These are phyloP conservation scores for Calonectris borealis DNA, from an alignment of 2,113 vertebrate species.

Conservation along the genomic window DNA sequence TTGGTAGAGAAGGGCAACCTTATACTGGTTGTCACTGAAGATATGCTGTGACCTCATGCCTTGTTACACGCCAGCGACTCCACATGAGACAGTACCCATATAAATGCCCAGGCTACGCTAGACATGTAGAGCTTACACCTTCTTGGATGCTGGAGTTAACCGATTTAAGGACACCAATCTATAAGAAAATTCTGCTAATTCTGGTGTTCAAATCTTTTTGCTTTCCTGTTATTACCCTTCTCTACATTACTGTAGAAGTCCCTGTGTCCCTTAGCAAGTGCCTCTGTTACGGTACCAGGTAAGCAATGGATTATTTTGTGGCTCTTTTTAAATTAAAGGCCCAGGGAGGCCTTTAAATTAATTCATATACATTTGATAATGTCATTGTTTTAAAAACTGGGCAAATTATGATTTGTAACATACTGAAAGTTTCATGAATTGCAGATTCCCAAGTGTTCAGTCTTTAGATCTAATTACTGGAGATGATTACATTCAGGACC, in stretches of 20 bases:
- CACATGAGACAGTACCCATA: fast-evolving
- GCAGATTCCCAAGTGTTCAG: background rate
- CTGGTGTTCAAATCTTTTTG: background rate
- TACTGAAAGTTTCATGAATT: conserved; percentile 24
- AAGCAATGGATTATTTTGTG: background rate
- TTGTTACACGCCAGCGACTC: background rate
- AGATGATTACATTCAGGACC: conserved; percentile 20
- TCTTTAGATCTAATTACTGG: conserved; percentile 31
- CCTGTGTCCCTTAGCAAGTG: background rate
- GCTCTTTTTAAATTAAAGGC: background rate
- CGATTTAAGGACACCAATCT: background rate
- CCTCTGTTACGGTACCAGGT: background rate
- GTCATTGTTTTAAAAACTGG: background rate
- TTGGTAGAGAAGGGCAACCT: background rate
- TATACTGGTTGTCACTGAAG: background rate
- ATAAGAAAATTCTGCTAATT: background rate
- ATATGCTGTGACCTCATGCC: background rate
- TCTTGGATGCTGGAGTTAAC: background rate
- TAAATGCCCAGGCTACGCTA: background rate
- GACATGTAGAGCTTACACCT: fast-evolving
- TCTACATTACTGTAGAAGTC: background rate
- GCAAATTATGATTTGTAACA: background rate
- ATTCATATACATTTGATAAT: background rate
- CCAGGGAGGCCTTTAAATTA: background rate
- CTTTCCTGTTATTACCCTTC: background rate